Percentiles rank a stretch among this genome's conserved stretches.
phyloP scores from a whole-genome alignment of 2,888 invertebrate species.

The Hanleya hanleyi region DNA sequence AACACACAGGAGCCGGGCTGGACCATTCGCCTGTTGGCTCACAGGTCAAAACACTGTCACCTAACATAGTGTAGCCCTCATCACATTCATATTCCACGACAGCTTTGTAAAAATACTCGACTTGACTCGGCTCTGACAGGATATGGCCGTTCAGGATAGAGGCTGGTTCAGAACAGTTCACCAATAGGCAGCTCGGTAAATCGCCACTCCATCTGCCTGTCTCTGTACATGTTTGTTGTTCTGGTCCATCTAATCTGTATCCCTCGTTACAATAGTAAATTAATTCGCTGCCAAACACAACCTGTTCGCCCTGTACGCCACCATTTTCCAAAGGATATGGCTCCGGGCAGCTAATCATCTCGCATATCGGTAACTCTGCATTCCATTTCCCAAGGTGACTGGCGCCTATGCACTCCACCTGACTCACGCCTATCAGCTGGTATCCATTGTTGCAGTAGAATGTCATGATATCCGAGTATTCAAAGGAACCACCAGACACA shows the following conservation, averaged over 20 bases:
- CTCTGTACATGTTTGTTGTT: constrained; percentile 52
- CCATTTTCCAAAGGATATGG: constrained; percentile 18
- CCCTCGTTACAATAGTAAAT: constrained; percentile 61
- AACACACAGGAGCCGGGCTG: not conserved
- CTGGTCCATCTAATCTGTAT: constrained; percentile 46
- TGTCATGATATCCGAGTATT: not conserved
- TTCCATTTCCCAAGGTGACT: not conserved
- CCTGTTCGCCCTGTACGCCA: constrained; percentile 15
- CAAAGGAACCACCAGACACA: not conserved
- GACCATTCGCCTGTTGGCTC: constrained; percentile 40
- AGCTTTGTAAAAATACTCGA: constrained; percentile 19
- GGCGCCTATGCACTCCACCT: not conserved
- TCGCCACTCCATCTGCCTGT: constrained; percentile 60
- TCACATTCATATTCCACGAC: constrained; percentile 53
- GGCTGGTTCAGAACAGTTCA: constrained; percentile 47
- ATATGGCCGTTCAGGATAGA: not conserved
- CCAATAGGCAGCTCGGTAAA: constrained; percentile 55
- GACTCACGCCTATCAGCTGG: not conserved
- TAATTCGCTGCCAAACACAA: constrained; percentile 30
- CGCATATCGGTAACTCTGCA: not conserved
- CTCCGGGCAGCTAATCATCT: constrained; percentile 5
- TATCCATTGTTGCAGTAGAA: constrained; percentile 27
- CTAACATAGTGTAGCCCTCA: constrained; percentile 52
- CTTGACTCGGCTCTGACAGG: not conserved
- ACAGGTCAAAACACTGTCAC: constrained; percentile 47